Base-by-base conservation (phyloP, 2,797 vertebrate genomes). In the Clarias platycephalus region DNA sequence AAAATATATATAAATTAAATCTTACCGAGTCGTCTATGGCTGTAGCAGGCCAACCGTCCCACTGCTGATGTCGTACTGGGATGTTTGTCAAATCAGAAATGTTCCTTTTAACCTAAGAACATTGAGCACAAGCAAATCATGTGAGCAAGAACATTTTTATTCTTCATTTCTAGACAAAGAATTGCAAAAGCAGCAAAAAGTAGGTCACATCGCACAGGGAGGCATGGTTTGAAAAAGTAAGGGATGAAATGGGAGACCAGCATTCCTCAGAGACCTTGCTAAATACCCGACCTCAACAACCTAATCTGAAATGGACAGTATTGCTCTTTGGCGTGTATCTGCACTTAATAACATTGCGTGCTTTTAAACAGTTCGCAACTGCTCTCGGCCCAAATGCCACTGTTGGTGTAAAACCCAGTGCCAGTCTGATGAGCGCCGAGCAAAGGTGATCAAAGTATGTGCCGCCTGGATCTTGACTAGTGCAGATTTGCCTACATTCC, bases 31-130 rank as follows among this genome's bases (percentile, higher is more conserved):
- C 98, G 0, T 98, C 97, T 44, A 95, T 94, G 64, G 96, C 97
- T 91, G 97, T 95, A 34, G 95, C n/a, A 9, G 98, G 98, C 98
- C 98, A 99, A 80, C 98, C 98, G 34, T 99, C 98, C 98, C 98
- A 99, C 83, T 96, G 86, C 87, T 99, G 98, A 93, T 99, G 97
- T 71, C 98, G 96, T 85, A 99, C 98, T 77, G 97, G 97, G 93
- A 99, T 99, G 90, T 98, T 99, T 16, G 98, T 99, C 92, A 99
- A 95, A 92, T 99, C 98, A 89, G 97, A 99, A 82, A 99, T 92
- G 87, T 99, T 99, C 90, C 97, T 93, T 89, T 99, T 99, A 77
- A 99, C 98, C 98, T 99, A 88, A 89, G 78, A 82, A 12, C 37
- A 60, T 68, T 62, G 18, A 80, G 53, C 5, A 67, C 20, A 81